Evolutionary conservation across 2,113 vertebrate species (phyloP), one percentile per base, ranked within the genome.

Genomic region (Elachura formosa): DNA sequence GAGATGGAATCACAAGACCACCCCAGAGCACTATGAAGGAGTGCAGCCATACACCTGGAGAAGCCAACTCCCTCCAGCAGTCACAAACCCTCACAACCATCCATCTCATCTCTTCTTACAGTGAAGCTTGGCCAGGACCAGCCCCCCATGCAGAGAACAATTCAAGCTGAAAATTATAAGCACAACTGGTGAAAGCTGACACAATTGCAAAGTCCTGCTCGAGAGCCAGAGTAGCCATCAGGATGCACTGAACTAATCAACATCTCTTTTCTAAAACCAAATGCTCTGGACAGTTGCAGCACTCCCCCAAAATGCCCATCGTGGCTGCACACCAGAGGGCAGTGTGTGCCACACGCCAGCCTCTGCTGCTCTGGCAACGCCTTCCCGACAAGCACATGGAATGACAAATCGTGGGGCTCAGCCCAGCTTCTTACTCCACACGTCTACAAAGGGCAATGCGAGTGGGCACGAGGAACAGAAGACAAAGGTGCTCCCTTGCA

Each of bases 71-170:
- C 38, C 43, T 51, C 31, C 77, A 9, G 20, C 80, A 87, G 6
- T 4, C 64, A 28, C 49, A 40, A 21, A 72, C 23, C 0, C 6
- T n/a, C 26, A 17, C 49, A 14, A 38, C 16, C 56, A 0, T 2
- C 48, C 43, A 15, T 12, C 43, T 36, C 36, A 2, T 11, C 3
- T 2, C 13, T 41, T 12, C 24, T 28, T 12, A 20, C 0, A 0
- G 43, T 5, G 14, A 67, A 8, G 9, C 21, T 41, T 16, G 3
- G 2, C 49, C 67, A 58, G 43, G 14, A 34, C 36, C 40, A 29
- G 38, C 3, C 21, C 21, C n/a, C 4, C 0, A 0, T 3, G 52
- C 61, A 76, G 49, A 49, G n/a, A 84, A 85, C 0, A 15, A 49
- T 67, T 41, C 7, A 12, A 59, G 40, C 43, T 80, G 31, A 48